Evolutionary conservation across 53 echinoderm and acorn worm genomes (phyloP), one percentile per base, ranked within the genome.

Genomic region (Henricia sp.): DNA sequence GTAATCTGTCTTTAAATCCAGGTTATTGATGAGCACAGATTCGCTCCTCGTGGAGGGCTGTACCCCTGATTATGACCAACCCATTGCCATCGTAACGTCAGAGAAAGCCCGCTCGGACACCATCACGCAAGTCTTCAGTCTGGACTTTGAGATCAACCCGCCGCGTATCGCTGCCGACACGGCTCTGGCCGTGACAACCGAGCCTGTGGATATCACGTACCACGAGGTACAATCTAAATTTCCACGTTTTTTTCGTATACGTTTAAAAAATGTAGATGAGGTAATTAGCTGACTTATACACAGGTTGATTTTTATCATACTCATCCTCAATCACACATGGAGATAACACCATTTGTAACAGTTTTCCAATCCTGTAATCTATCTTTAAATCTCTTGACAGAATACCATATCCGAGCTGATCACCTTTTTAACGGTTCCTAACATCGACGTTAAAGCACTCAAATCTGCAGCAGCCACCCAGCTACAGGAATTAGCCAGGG

Each of bases 131-230:
- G 88, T 96, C 54, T 91, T 96, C 84, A 92, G 82, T n/a, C 70
- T 94, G 24, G 96, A 96, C 83, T 94, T 96, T 72, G 96, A 96
- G 82, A 91, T 92, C 13, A 85, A 74, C 36, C 96, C 96, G 4
- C 83, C 90, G 62, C 65, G 63, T 24, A 90, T 94, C 32, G 72
- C 84, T 24, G 96, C 96, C 24, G 96, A 96, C 70, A 74, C 85
- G 38, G 92, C 94, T 17, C 71, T 96, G 4, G 89, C 96, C 0
- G 88, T 96, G 24, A 96, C 92, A 13, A 89, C 93, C 16, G 96
- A 96, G 70, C 96, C 96, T 37, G 78, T 96, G 0, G 96, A 96
- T 51, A 72, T 96, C 30, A 90, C 92, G 13, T 96, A 96, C 68
- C 92, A 96, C 55, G 90, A 96, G 85, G 95, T 95, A 74, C 67